A percentile compares a stretch with the other conserved stretches of the same genome.
phyloP scores from a whole-genome alignment of 1,140 invertebrate species.

The Microplitis demolitor region DNA sequence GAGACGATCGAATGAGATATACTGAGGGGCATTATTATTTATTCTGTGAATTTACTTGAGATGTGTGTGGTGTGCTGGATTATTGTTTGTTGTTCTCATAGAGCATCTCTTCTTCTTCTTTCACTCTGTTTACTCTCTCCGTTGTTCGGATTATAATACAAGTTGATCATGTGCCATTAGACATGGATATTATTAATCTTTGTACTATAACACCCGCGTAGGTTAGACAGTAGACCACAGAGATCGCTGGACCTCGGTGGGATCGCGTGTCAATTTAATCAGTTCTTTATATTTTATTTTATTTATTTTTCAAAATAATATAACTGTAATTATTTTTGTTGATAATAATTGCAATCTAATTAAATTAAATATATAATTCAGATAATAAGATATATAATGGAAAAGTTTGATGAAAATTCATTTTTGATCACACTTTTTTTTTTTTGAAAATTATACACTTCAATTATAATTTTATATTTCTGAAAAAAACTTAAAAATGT shows the following conservation, averaged over 20 bases:
- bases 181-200: constrained; percentile 30
- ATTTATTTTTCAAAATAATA: neutral
- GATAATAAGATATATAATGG: no score
- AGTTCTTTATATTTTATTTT: constrained; percentile 23
- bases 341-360: no score
- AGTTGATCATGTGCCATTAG: constrained; percentile 11
- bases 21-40: neutral
- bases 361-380: no score
- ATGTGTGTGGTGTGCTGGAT: neutral
- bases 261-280: constrained; percentile 33
- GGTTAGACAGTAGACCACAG: neutral
- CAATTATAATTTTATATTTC: no score
- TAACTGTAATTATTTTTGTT: no score
- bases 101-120: neutral
- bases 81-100: neutral
- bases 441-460: no score
- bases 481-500: no score
- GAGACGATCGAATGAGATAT: constrained; percentile 5
- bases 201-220: constrained; percentile 26
- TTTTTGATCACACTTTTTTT: no score
- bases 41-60: constrained; percentile 11
- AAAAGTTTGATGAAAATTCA: no score
- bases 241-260: constrained; percentile 4
- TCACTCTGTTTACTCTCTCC: constrained; percentile 1
- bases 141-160: constrained; percentile 6